These are phyloP conservation scores for Drosophila paulistorum DNA, from an alignment of 1,140 invertebrate species.

Conservation along the genomic window DNA sequence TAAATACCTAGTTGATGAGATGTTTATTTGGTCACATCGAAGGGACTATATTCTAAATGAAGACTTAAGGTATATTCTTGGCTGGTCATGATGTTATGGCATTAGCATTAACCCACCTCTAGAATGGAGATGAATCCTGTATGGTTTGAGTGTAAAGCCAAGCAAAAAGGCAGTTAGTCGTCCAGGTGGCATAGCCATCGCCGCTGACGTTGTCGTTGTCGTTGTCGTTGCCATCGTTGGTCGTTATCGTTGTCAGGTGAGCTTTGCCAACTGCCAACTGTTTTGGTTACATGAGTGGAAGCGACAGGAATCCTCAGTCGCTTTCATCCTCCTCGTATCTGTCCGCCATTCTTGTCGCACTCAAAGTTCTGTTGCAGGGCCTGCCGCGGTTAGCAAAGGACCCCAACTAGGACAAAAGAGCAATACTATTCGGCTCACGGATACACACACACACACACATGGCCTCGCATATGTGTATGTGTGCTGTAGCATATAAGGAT, in stretches of 20 bases:
- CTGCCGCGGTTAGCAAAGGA: slow-evolving; percentile 64
- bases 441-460: slow-evolving; percentile 30
- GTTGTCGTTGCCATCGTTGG: slow-evolving; percentile 34
- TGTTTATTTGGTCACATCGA: no score
- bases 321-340: slow-evolving; percentile 28
- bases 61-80: no score
- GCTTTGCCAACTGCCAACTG: slow-evolving; percentile 43
- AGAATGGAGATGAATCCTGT: slow-evolving; percentile 10
- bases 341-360: slow-evolving; percentile 30
- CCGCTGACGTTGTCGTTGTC: slow-evolving; percentile 6
- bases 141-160: background rate
- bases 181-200: slow-evolving; percentile 48
- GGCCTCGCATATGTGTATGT: slow-evolving; percentile 16
- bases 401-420: slow-evolving; percentile 78
- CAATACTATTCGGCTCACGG: slow-evolving; percentile 64
- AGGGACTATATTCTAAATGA: no score
- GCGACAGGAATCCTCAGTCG: slow-evolving; percentile 62
- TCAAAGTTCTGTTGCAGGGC: slow-evolving; percentile 4
- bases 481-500: slow-evolving; percentile 39
- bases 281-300: slow-evolving; percentile 76
- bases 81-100: background rate
- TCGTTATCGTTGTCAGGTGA: slow-evolving; percentile 26
- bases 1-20: no score
- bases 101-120: background rate
- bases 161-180: slow-evolving; percentile 55